These are phyloP conservation scores for Baryphthengus martii DNA, from an alignment of 2,113 vertebrate genomes.

Conservation along the genomic window DNA sequence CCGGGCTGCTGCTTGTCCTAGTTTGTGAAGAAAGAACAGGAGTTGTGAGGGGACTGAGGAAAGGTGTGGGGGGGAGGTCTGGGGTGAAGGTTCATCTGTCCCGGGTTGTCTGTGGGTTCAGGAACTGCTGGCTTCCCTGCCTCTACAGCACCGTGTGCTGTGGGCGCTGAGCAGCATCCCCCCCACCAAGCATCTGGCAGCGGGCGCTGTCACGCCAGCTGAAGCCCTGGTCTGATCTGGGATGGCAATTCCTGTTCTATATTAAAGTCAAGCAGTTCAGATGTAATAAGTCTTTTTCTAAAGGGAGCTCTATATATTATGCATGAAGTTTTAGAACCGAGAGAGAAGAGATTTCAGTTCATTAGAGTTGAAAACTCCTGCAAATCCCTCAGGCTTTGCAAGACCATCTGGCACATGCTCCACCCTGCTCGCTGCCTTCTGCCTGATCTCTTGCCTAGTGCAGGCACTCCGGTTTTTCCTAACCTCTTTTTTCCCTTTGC, in stretches of 20 bases:
- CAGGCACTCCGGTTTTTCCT: background rate
- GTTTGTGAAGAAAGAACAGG: background rate
- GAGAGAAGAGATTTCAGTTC: slow-evolving; percentile 61
- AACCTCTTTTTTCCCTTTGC: background rate
- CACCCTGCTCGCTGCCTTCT: background rate
- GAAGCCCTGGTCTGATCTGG: background rate
- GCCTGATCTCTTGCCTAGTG: background rate
- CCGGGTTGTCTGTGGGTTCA: background rate
- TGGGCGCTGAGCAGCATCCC: background rate
- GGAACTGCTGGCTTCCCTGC: background rate
- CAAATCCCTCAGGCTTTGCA: slow-evolving; percentile 55
- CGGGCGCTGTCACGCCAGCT: background rate
- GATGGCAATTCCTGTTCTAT: slow-evolving; percentile 18
- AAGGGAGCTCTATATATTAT: slow-evolving; percentile 54
- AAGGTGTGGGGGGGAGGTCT: background rate
- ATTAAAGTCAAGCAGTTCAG: slow-evolving; percentile 23
- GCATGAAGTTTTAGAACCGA: slow-evolving; percentile 58
- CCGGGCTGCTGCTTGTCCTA: background rate
- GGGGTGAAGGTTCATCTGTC: background rate
- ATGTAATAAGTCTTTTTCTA: slow-evolving; percentile 40
- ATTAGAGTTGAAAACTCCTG: slow-evolving; percentile 63
- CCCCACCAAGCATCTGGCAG: background rate
- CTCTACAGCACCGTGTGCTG: background rate
- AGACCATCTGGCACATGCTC: slow-evolving; percentile 55
- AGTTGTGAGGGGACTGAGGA: background rate